Percentiles rank a stretch among this genome's conserved stretches.
Evolutionary conservation across 2,113 vertebrate species (phyloP).

Genomic region (Coregonus clupeaformis): DNA sequence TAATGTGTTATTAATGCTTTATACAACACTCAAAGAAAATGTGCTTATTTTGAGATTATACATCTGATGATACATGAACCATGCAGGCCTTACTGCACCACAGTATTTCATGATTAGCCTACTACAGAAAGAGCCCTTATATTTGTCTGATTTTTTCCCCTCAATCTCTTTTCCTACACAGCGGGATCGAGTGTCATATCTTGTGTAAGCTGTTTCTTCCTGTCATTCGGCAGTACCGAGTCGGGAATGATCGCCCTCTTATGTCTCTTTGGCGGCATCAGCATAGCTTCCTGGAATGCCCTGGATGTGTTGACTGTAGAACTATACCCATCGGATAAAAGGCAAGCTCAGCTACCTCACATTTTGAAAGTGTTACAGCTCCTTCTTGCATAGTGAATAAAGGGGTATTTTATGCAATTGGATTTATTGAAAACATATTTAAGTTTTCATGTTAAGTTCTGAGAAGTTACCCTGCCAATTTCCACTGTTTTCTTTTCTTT

Average conservation of each 20-base stretch:
- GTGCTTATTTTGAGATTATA: no score
- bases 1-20: no score
- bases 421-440: no score
- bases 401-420: not conserved
- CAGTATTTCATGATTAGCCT: no score
- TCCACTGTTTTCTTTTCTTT: slow-evolving; percentile 18
- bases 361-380: not conserved
- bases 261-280: slow-evolving; percentile 95
- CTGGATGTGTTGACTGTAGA: slow-evolving; percentile 95
- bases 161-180: slow-evolving; percentile 46
- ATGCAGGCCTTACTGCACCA: no score
- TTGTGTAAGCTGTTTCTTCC: slow-evolving; percentile 96
- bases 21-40: no score
- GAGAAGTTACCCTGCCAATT: not conserved
- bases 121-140: not conserved
- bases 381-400: no score
- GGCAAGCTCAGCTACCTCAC: slow-evolving; percentile 67
- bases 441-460: no score
- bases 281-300: slow-evolving; percentile 96
- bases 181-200: slow-evolving; percentile 96
- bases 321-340: slow-evolving; percentile 95
- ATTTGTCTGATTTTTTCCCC: not conserved
- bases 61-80: no score
- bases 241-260: slow-evolving; percentile 97
- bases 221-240: slow-evolving; percentile 95